A percentile compares a stretch with the other conserved stretches of the same genome.
phyloP scores from a whole-genome alignment of 2,888 invertebrate genomes.

The Andrena dorsata region DNA sequence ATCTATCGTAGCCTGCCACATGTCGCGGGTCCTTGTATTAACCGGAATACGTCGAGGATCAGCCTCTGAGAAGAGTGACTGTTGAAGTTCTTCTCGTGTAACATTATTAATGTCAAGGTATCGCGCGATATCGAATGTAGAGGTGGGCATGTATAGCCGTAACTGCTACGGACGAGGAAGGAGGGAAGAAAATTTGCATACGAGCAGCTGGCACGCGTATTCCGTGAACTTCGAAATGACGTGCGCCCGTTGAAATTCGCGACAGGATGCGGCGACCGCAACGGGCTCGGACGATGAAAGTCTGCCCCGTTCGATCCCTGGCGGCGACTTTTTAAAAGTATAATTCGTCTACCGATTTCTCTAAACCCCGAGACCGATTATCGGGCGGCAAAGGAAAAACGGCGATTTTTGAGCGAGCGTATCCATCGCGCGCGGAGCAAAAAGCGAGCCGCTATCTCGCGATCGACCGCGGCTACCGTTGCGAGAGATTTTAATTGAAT shows the following conservation, averaged over 20 bases:
- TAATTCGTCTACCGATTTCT: conserved; percentile 40
- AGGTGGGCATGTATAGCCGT: not conserved
- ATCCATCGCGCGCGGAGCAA: conserved; percentile 7
- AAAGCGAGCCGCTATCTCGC: conserved; percentile 32
- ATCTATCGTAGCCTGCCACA: conserved; percentile 2
- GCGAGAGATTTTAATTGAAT: conserved; percentile 57
- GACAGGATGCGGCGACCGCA: conserved; percentile 65
- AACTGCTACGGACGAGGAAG: not conserved
- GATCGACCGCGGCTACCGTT: conserved; percentile 46
- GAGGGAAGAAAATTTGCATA: conserved; percentile 59
- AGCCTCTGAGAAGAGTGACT: too few species aligned
- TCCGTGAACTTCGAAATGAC: conserved; percentile 34
- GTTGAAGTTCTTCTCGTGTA: too few species aligned
- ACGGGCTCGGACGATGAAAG: conserved; percentile 41
- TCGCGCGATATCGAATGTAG: not conserved
- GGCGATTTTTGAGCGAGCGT: conserved; percentile 15
- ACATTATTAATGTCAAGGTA: not conserved
- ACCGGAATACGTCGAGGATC: too few species aligned
- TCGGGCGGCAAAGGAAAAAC: conserved; percentile 12
- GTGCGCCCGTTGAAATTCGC: conserved; percentile 47
- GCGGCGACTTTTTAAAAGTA: conserved; percentile 13
- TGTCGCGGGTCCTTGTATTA: conserved; percentile 6
- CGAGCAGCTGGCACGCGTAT: conserved; percentile 60
- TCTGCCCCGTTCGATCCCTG: not conserved
- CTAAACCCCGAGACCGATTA: conserved; percentile 20